phyloP scores from a whole-genome alignment of 2,888 invertebrate species.

The Agonopterix subpropinquella region DNA sequence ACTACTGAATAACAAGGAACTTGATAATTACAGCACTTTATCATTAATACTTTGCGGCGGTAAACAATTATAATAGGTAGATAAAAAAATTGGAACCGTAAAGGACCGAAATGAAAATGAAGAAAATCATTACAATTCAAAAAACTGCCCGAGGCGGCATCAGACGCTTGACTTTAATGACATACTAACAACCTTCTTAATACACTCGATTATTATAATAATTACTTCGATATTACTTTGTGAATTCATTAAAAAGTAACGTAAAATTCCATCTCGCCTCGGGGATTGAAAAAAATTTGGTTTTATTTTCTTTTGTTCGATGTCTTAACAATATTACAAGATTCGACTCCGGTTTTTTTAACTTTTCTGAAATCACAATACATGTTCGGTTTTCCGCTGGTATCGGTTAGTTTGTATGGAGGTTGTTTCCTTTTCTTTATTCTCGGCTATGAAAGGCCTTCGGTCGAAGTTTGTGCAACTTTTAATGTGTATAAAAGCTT shows the following conservation, averaged over 20 bases:
- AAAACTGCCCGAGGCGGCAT: slow-evolving; percentile 13
- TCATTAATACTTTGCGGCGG: too few species aligned
- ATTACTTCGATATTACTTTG: slow-evolving; percentile 32
- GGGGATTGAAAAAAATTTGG: background rate
- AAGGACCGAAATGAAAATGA: background rate
- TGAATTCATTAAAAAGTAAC: slow-evolving; percentile 34
- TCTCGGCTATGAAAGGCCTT: slow-evolving; percentile 28
- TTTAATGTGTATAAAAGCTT: slow-evolving; percentile 51
- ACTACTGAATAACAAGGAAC: too few species aligned
- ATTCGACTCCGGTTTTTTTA: too few species aligned
- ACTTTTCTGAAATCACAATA: background rate
- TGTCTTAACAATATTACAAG: background rate
- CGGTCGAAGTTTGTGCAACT: slow-evolving; percentile 35
- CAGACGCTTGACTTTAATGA: slow-evolving; percentile 23
- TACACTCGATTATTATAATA: slow-evolving; percentile 29
- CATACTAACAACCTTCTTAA: slow-evolving; percentile 21
- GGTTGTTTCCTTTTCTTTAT: slow-evolving; percentile 29
- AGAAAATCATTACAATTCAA: slow-evolving; percentile 21
- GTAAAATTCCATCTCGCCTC: slow-evolving; percentile 1
- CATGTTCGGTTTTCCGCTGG: slow-evolving; percentile 6
- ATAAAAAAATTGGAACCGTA: too few species aligned
- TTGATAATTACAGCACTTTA: too few species aligned
- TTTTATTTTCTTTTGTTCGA: background rate
- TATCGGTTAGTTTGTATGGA: slow-evolving; percentile 24
- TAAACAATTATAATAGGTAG: too few species aligned